Evolutionary conservation across 2,888 invertebrate species (phyloP).

Genomic region (Cryptosula pallasiana): DNA sequence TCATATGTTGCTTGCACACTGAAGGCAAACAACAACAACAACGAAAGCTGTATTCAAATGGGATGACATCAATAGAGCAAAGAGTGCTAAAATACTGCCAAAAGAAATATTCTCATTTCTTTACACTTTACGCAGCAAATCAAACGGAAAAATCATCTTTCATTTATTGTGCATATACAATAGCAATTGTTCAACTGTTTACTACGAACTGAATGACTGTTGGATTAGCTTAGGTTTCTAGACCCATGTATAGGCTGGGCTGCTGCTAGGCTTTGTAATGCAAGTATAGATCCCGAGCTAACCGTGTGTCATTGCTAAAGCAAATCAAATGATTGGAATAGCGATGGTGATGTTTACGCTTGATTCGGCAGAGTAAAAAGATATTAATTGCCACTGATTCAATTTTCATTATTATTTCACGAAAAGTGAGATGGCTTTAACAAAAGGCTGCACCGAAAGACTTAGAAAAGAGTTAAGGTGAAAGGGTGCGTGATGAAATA

Average conservation of each 20-base stretch:
- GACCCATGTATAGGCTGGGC: background rate
- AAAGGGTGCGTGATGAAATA: background rate
- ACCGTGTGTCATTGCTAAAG: background rate
- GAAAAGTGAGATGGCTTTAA: conserved; percentile 4
- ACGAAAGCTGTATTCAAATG: too few relatives aligned
- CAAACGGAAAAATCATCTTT: conserved; percentile 14
- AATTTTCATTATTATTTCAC: background rate
- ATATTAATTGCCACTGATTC: background rate
- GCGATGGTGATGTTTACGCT: conserved; percentile 1
- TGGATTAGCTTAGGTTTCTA: background rate
- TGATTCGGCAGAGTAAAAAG: conserved; percentile 16
- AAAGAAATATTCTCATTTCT: background rate
- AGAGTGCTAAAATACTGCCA: too few relatives aligned
- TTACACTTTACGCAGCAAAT: background rate
- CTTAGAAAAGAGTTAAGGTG: background rate
- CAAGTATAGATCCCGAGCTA: background rate
- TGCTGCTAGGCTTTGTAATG: too few relatives aligned
- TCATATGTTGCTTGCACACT: too few relatives aligned
- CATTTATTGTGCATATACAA: background rate
- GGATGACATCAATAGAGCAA: too few relatives aligned
- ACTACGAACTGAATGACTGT: conserved; percentile 4
- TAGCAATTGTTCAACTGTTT: background rate
- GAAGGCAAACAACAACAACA: too few relatives aligned
- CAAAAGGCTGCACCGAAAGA: background rate
- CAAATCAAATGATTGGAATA: background rate